A percentile compares a stretch with the other conserved stretches of the same genome.
Conservation (phyloP, 2,888 invertebrate genomes). For the Eurois occulta region DNA sequence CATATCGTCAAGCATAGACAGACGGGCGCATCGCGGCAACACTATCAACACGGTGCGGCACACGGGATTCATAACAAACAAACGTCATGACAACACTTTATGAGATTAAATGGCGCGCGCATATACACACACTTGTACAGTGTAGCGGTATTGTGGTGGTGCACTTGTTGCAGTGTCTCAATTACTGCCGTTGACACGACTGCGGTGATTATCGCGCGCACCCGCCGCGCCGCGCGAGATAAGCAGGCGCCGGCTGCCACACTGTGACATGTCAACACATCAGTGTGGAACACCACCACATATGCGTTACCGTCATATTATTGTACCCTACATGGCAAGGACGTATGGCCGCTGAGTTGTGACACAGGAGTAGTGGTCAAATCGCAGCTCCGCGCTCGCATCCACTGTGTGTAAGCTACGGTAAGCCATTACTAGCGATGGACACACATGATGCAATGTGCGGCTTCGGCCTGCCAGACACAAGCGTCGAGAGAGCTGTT, state of each 20-base stretch:
- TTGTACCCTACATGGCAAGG: too few relatives aligned
- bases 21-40: not conserved
- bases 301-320: not conserved
- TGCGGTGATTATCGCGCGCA: slow-evolving; percentile 29
- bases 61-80: not conserved
- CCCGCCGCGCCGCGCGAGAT: slow-evolving; percentile 6
- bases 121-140: not conserved
- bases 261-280: not conserved
- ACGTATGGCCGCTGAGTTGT: not conserved
- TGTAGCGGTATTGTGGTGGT: slow-evolving; percentile 1
- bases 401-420: not conserved
- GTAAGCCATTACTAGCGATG: not conserved
- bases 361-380: not conserved
- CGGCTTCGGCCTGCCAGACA: not conserved
- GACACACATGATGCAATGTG: not conserved
- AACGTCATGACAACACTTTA: not conserved
- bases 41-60: not conserved
- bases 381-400: not conserved
- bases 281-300: not conserved
- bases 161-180: slow-evolving; percentile 14
- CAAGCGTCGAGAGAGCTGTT: slow-evolving; percentile 1
- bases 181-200: slow-evolving; percentile 8
- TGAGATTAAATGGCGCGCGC: slow-evolving; percentile 12
- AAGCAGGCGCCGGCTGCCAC: slow-evolving; percentile 6
- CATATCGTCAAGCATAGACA: not conserved